Percentiles rank a stretch among this genome's conserved stretches.
phyloP scores from a whole-genome alignment of 2,888 invertebrate genomes.

The Oasisia sp. region DNA sequence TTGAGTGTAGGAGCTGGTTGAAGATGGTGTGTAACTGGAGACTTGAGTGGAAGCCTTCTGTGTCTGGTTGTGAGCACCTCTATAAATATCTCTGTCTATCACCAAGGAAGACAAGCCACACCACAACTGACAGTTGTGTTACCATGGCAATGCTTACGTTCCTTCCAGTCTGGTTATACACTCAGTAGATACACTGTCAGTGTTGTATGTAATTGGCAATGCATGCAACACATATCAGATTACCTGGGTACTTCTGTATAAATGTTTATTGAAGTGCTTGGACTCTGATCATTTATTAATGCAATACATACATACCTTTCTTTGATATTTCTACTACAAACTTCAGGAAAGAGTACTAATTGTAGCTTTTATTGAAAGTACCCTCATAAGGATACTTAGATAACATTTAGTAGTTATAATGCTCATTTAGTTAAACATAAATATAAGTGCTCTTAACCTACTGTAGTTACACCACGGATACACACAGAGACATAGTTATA shows the following conservation, averaged over 20 bases:
- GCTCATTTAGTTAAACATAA: too few relatives aligned
- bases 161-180: background rate
- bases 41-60: background rate
- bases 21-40: background rate
- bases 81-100: background rate
- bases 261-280: background rate
- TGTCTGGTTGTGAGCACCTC: background rate
- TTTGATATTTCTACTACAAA: conserved; percentile 5
- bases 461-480: too few relatives aligned
- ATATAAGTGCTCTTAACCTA: too few relatives aligned
- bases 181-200: background rate
- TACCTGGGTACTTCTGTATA: background rate
- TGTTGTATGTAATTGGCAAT: background rate
- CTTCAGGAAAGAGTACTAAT: background rate
- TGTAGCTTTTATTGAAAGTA: background rate
- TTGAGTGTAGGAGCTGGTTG: background rate
- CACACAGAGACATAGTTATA: too few relatives aligned
- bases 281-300: background rate
- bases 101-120: background rate
- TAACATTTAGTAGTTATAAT: too few relatives aligned
- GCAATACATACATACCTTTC: background rate
- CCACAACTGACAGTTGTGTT: background rate
- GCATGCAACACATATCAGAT: background rate
- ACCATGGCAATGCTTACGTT: conserved; percentile 1
- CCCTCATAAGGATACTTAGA: too few relatives aligned